phyloP scores from a whole-genome alignment of 35 echinoderm and acorn worm species.

The Strongylocentrotus purpuratus region DNA sequence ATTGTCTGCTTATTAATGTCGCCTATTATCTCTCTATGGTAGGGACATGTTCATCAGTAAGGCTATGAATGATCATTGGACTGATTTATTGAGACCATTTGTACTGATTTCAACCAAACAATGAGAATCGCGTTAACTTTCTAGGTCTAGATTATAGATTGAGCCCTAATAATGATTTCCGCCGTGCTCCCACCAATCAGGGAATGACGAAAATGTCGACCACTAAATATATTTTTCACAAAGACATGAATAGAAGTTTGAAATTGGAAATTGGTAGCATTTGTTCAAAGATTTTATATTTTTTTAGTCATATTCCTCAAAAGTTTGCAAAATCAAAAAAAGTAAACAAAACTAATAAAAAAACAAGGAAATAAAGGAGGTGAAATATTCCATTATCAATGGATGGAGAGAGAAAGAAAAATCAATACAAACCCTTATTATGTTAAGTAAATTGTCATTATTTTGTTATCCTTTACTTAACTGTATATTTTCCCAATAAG shows the following conservation, averaged over 20 bases:
- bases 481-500: no score
- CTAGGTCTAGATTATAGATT: background rate
- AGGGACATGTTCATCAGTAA: background rate
- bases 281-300: no score
- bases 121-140: slow-evolving; percentile 17
- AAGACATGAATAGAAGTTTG: background rate
- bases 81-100: background rate
- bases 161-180: slow-evolving; percentile 25
- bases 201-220: background rate
- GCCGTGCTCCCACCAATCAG: background rate
- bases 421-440: no score
- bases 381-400: no score
- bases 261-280: background rate
- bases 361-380: no score
- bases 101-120: background rate
- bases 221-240: background rate
- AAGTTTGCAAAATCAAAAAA: no score
- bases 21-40: background rate
- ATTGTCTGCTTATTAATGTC: background rate
- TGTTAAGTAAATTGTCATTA: no score
- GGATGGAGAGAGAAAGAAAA: no score
- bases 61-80: background rate
- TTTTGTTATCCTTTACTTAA: no score
- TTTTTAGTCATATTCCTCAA: no score
- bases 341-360: no score